phyloP scores from a whole-genome alignment of 1,140 invertebrate species.

The Solenopsis fugax region DNA sequence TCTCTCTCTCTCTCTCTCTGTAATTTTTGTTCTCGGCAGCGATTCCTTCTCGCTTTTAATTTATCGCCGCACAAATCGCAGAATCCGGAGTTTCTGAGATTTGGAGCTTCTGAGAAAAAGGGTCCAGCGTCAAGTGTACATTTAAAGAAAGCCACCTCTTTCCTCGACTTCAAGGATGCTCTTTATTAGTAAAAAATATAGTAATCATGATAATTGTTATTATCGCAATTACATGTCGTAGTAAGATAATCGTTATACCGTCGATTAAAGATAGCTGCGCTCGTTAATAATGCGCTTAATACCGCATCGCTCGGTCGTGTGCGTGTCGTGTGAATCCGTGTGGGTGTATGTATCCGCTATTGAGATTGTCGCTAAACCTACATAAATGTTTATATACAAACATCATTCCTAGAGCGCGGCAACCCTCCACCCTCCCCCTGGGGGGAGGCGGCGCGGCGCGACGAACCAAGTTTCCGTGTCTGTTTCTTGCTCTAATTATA shows the following conservation, averaged over 20 bases:
- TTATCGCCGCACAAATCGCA: slow-evolving; percentile 3
- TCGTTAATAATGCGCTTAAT: slow-evolving; percentile 54
- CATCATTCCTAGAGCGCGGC: slow-evolving; percentile 38
- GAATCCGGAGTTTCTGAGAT: background rate
- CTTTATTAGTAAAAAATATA: slow-evolving; percentile 87
- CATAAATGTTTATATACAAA: slow-evolving; percentile 65
- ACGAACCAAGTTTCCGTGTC: slow-evolving; percentile 44
- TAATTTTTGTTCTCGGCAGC: slow-evolving; percentile 22
- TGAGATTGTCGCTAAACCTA: slow-evolving; percentile 64
- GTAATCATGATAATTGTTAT: slow-evolving; percentile 77
- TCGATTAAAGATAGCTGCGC: slow-evolving; percentile 51
- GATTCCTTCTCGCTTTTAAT: slow-evolving; percentile 19
- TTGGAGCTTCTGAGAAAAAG: background rate
- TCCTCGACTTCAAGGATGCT: slow-evolving; percentile 69
- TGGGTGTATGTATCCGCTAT: slow-evolving; percentile 35
- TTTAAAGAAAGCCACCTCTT: slow-evolving; percentile 20
- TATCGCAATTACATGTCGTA: slow-evolving; percentile 48
- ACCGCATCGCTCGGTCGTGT: slow-evolving; percentile 1
- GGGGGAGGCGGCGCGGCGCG: background rate
- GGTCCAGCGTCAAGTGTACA: background rate
- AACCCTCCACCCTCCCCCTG: too few relatives aligned
- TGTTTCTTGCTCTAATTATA: slow-evolving; percentile 50
- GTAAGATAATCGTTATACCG: slow-evolving; percentile 41
- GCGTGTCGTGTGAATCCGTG: slow-evolving; percentile 11
- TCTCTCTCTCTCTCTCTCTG: background rate